Evolutionary conservation across 2,113 vertebrate genomes (phyloP).

Genomic region (Nothobranchius kuhntae): DNA sequence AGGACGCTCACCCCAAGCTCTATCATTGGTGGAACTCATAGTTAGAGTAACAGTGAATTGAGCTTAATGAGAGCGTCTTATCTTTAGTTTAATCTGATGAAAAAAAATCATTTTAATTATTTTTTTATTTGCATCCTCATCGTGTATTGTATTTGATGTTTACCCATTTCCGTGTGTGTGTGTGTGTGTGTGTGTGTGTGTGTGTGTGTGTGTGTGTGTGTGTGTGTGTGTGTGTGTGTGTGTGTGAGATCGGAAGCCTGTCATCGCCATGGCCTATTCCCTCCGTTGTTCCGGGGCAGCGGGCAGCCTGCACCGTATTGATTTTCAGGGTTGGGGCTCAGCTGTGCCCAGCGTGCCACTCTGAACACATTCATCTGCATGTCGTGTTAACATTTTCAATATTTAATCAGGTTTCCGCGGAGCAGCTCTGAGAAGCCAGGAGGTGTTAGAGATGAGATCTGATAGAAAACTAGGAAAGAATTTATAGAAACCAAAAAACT

Average conservation of each 20-base stretch:
- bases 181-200: too few species aligned
- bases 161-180: conserved; percentile 6
- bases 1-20: conserved; percentile 1
- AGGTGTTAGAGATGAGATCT: conserved; percentile 23
- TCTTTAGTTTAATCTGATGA: too few species aligned
- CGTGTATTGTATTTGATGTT: conserved; percentile 10
- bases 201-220: conserved; percentile 2
- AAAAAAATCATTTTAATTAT: not conserved
- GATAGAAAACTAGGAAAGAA: conserved; percentile 7
- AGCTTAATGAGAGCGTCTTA: conserved; percentile 18
- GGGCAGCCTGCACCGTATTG: conserved; percentile 65
- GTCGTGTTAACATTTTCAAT: conserved; percentile 75
- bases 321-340: conserved; percentile 71
- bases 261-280: conserved; percentile 70
- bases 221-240: conserved; percentile 7
- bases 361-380: conserved; percentile 73
- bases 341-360: conserved; percentile 71
- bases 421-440: conserved; percentile 31
- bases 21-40: conserved; percentile 43
- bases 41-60: not conserved
- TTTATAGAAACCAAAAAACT: not conserved
- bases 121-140: not conserved
- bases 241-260: conserved; percentile 29
- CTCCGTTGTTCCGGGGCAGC: conserved; percentile 63
- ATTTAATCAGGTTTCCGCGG: conserved; percentile 70